Evolutionary conservation across 2,797 vertebrate species (phyloP).

Genomic region (Menidia menidia): DNA sequence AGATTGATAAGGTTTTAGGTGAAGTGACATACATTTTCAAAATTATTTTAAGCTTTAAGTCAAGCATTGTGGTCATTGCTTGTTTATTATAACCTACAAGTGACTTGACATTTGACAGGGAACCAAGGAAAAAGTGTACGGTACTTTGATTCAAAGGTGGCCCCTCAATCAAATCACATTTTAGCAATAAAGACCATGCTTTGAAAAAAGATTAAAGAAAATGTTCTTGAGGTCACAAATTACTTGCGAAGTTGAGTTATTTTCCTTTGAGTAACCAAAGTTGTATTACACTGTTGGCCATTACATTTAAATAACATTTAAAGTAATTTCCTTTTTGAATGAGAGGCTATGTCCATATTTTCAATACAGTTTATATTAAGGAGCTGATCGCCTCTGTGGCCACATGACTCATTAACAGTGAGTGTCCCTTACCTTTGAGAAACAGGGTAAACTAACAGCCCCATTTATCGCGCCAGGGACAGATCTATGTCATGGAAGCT

Average conservation of each 20-base stretch:
- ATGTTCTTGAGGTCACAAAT: too few species aligned
- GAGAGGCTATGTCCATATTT: not conserved
- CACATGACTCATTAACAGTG: constrained; percentile 48
- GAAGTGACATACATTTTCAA: constrained; percentile 4
- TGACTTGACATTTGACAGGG: too few species aligned
- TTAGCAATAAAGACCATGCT: too few species aligned
- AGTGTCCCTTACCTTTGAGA: constrained; percentile 33
- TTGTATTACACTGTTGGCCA: too few species aligned
- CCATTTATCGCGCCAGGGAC: constrained; percentile 72
- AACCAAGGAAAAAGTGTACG: too few species aligned
- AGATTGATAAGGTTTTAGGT: not conserved
- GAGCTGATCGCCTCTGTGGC: constrained; percentile 14
- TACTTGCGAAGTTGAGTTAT: too few species aligned
- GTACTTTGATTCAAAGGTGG: too few species aligned
- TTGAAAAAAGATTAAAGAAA: too few species aligned
- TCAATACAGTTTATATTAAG: not conserved
- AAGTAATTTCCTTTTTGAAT: not conserved
- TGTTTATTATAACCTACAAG: too few species aligned
- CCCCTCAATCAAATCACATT: too few species aligned
- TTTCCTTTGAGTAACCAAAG: too few species aligned
- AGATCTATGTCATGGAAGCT: constrained; percentile 77
- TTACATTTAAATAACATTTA: not conserved
- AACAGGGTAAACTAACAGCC: constrained; percentile 9
- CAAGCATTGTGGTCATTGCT: too few species aligned
- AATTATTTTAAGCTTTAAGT: not conserved